A percentile compares a stretch with the other conserved stretches of the same genome.
Conservation (phyloP, 2,113 vertebrate genomes). For the Cichladusa arquata region DNA sequence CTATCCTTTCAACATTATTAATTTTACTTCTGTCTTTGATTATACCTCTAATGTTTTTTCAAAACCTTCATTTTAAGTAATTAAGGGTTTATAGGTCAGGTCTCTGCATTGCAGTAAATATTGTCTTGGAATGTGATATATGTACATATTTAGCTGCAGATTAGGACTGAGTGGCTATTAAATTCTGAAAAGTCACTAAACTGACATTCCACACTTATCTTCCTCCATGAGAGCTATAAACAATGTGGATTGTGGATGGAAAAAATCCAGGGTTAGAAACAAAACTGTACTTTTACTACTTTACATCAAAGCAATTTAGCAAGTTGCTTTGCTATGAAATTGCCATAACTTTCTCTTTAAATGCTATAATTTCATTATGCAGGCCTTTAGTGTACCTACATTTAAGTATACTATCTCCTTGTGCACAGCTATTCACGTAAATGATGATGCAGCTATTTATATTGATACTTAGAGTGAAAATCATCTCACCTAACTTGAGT, state of each 20-base stretch:
- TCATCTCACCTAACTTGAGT: background rate
- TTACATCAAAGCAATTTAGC: background rate
- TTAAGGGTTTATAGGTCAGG: background rate
- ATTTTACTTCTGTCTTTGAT: background rate
- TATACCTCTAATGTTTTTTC: background rate
- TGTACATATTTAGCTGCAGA: background rate
- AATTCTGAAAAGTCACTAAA: background rate
- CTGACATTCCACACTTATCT: background rate
- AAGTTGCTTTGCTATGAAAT: conserved; percentile 5
- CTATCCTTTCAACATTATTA: background rate
- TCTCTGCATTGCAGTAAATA: background rate
- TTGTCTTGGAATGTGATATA: background rate
- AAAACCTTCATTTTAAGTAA: background rate
- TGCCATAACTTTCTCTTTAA: background rate
- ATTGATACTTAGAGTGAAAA: background rate
- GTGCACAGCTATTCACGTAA: background rate
- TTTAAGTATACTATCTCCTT: background rate
- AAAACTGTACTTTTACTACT: background rate
- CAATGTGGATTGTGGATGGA: background rate
- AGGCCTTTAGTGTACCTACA: background rate
- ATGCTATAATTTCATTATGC: background rate
- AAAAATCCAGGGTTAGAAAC: background rate
- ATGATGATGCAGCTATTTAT: conserved; percentile 1
- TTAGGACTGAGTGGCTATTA: background rate
- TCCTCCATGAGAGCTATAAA: background rate